Evolutionary conservation across 2,113 vertebrate species (phyloP).

Genomic region (Octodon degus): DNA sequence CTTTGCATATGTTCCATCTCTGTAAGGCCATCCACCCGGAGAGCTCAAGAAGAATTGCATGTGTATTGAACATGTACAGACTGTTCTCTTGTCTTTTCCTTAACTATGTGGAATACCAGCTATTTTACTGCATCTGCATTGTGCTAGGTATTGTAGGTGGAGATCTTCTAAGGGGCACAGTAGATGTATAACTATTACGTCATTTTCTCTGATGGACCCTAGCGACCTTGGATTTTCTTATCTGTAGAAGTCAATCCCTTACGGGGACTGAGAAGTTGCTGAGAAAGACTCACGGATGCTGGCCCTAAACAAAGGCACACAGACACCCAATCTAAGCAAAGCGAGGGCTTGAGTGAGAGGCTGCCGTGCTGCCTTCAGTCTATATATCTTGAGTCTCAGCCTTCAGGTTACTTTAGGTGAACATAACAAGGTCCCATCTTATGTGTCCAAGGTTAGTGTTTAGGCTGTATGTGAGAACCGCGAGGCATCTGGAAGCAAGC

Average conservation of each 20-base stretch:
- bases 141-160: background rate
- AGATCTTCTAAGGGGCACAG: background rate
- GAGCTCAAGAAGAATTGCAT: background rate
- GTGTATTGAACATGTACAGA: background rate
- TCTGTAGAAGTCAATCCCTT: background rate
- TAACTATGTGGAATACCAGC: background rate
- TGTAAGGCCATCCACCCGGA: background rate
- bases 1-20: background rate
- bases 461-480: too few relatives aligned
- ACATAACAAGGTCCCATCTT: too few relatives aligned
- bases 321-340: too few relatives aligned
- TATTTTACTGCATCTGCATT: background rate
- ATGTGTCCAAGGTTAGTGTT: too few relatives aligned
- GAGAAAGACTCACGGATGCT: too few relatives aligned
- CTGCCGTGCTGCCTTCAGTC: too few relatives aligned
- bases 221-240: background rate
- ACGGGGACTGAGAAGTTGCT: background rate
- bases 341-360: too few relatives aligned
- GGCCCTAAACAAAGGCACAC: too few relatives aligned
- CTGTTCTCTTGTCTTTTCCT: background rate
- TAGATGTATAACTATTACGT: background rate
- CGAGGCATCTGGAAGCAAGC: too few relatives aligned
- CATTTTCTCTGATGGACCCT: background rate
- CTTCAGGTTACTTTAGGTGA: too few relatives aligned
- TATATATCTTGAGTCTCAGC: too few relatives aligned